Percentiles rank a stretch among this genome's conserved stretches.
phyloP scores from a whole-genome alignment of 2,113 vertebrate genomes.

The Daphoenositta chrysoptera region DNA sequence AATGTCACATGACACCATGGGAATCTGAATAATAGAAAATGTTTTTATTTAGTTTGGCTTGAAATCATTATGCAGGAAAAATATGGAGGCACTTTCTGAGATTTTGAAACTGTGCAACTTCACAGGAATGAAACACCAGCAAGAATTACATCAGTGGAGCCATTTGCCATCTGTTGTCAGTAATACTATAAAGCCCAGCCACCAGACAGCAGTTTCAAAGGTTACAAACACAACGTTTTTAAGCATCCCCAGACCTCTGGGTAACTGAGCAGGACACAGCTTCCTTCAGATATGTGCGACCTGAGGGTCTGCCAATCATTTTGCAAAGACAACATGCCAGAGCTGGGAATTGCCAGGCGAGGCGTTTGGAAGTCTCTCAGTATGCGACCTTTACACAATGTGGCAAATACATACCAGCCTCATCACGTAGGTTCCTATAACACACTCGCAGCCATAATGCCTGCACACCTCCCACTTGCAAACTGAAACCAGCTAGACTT shows the following conservation, averaged over 20 bases:
- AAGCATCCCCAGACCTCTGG: neutral
- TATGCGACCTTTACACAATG: neutral
- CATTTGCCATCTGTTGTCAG: constrained; percentile 51
- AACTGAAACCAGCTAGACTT: neutral
- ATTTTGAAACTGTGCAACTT: constrained; percentile 40
- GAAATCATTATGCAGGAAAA: neutral
- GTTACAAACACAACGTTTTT: constrained; percentile 50
- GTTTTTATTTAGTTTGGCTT: constrained; percentile 35
- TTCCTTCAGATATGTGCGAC: neutral
- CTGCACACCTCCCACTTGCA: constrained; percentile 22
- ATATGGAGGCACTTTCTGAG: neutral
- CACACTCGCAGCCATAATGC: neutral
- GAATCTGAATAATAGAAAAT: constrained; percentile 34
- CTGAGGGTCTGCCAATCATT: neutral
- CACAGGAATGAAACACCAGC: constrained; percentile 17
- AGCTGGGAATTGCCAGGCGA: neutral
- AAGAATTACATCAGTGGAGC: constrained; percentile 16
- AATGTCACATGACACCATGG: constrained; percentile 4
- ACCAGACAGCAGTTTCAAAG: constrained; percentile 49
- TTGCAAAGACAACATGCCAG: neutral
- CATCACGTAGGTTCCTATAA: neutral
- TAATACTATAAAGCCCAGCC: constrained; percentile 28
- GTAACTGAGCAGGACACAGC: neutral
- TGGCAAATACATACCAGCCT: neutral
- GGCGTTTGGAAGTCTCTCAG: neutral